phyloP scores from a whole-genome alignment of 2,113 vertebrate species.

The Casuarius casuarius region DNA sequence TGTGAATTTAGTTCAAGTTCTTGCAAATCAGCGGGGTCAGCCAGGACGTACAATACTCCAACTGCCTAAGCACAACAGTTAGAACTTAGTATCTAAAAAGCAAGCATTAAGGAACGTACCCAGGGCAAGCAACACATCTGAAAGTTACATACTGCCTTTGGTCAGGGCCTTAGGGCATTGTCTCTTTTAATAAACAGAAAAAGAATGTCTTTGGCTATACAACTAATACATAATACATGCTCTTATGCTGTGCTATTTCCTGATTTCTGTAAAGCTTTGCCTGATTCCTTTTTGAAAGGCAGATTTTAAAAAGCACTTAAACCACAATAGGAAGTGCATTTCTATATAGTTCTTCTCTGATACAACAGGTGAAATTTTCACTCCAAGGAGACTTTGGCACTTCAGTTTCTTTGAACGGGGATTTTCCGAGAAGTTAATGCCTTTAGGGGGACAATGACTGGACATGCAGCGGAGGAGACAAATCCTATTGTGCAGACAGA shows the following conservation, averaged over 20 bases:
- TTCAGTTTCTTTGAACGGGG: background rate
- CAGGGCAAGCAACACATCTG: background rate
- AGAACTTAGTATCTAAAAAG: background rate
- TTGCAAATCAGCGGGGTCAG: constrained; percentile 1
- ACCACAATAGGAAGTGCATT: background rate
- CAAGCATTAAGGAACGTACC: background rate
- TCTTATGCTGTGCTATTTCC: background rate
- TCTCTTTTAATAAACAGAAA: background rate
- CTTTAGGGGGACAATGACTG: background rate
- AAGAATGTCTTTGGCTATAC: background rate
- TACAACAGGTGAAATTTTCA: background rate
- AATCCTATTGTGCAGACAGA: background rate
- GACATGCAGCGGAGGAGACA: background rate
- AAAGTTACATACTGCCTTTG: background rate
- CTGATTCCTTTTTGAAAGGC: background rate
- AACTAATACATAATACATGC: background rate
- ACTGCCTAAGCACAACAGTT: constrained; percentile 6
- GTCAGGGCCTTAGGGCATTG: background rate
- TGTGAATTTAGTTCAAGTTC: constrained; percentile 11
- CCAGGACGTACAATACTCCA: background rate
- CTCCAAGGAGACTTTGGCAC: background rate
- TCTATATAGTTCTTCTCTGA: background rate
- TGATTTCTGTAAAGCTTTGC: background rate
- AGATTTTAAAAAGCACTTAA: background rate
- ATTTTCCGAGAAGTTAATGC: background rate